A percentile compares a stretch with the other conserved stretches of the same genome.
Conservation (phyloP, 1,140 invertebrate genomes). For the Ceratoteleas bidentatus region DNA sequence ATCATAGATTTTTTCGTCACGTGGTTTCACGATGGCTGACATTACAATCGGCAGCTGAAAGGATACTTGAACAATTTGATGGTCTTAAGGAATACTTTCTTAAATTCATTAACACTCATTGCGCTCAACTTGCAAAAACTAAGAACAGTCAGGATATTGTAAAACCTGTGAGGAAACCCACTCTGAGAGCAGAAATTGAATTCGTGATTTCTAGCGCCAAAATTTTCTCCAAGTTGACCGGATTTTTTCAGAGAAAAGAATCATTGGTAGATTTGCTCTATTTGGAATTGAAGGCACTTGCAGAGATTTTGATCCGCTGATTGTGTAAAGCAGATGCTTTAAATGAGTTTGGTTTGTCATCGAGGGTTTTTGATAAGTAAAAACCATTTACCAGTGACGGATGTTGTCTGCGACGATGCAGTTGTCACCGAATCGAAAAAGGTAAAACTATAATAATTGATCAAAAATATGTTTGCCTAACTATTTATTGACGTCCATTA, state of each 20-base stretch:
- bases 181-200: constrained; percentile 6
- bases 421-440: neutral
- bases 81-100: constrained; percentile 6
- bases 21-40: constrained; percentile 8
- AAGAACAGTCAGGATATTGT: constrained; percentile 5
- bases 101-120: neutral
- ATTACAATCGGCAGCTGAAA: constrained; percentile 6
- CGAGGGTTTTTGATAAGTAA: neutral
- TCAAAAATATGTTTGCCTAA: neutral
- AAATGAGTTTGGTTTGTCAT: constrained; percentile 8
- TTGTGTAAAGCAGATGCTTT: constrained; percentile 1
- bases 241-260: constrained; percentile 15
- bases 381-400: neutral
- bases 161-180: neutral
- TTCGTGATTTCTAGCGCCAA: constrained; percentile 6
- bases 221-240: constrained; percentile 7
- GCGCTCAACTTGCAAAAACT: constrained; percentile 6
- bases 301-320: neutral
- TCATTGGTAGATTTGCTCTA: constrained; percentile 2
- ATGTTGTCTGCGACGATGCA: neutral
- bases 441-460: constrained; percentile 3
- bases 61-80: constrained; percentile 5
- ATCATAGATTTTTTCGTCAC: constrained; percentile 3
- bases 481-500: neutral
- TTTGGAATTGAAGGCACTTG: constrained; percentile 7